Evolutionary conservation across 2,797 vertebrate genomes (phyloP), one percentile per base, ranked within the genome.

Genomic region (Lates japonicus): DNA sequence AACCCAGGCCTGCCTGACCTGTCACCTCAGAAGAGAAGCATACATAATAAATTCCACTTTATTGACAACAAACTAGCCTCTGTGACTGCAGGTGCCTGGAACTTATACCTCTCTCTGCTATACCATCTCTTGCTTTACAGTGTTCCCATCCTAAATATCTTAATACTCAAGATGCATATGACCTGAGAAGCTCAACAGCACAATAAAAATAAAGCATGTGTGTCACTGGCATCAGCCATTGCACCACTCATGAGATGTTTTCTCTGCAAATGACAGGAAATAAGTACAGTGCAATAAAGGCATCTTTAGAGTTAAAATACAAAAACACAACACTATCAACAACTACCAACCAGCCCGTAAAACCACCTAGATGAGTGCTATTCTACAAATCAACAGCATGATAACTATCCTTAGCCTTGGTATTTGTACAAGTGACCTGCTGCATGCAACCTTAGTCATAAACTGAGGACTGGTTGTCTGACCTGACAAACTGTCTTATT

Each of bases 21-120:
- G 75, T 87, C 44, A 84, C 87, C 85, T 74, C 59, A 67, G 31
- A 68, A 65, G 25, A 66, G 67, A 84, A 73, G 70, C 48, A 60
- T 35, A 70, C 74, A 25, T 73, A 78, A 86, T 85, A 79, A 77
- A 83, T 84, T 87, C 76, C 68, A 82, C 78, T 90, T 85, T 87
- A 92, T 80, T 81, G 78, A 86, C 74, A 83, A 82, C 70, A 86
- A 92, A 90, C 88, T 79, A 90, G 81, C 70, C 72, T 76, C 80
- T 76, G 84, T 83, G 78, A 79, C 72, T 61, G 68, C 87, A 84
- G 85, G 84, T 91, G 80, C 62, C 64, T 57, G 44, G 46, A 75
- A 74, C 51, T 81, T 66, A 67, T 67, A 66, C 22, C n/a, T 22
- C n/a, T n/a, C n/a, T 75, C 44, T 74, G 86, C 69, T 54, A 57